Base-by-base conservation (phyloP, 2,797 vertebrate genomes). In the Coreius guichenoti region DNA sequence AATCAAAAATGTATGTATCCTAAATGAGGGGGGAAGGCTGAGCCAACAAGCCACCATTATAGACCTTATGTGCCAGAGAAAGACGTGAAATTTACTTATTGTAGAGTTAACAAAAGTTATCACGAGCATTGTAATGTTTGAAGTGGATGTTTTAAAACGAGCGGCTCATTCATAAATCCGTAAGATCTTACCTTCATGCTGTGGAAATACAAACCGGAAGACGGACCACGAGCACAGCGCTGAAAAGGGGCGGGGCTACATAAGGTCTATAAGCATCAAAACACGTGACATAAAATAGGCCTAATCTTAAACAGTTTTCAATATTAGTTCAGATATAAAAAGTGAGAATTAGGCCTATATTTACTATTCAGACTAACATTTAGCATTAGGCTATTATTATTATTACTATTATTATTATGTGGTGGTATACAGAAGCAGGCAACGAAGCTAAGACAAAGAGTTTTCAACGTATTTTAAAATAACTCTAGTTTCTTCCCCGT, bases 401-500 rank as follows among this genome's bases (percentile, higher is more conserved):
- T 17, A 51, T 51, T 19, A 9, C 4, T 56, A 29, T 63, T 29
- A 63, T 26, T 13, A 14, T 13, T 61, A 63, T 14, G 7, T 23
- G 31, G 5, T 77, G 12, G 33, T 7, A n/a, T 56, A n/a, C 19
- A 23, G 36, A 17, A 54, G 47, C n/a, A 29, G 14, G 16, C 69
- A 26, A 45, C 14, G 1, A 49, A 29, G n/a, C 70, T 49, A 26
- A 54, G 8, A 23, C 26, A 65, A 79, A 13, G 11, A 36, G 36
- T 47, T 56, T 54, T 81, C n/a, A 58, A 5, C 3, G 5, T 17
- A 6, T 43, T 78, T 78, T 8, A 61, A 36, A 74, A 47, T n/a
- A 43, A 17, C 65, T 70, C 54, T 67, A 73, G 11, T 51, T 81
- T 69, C 67, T 84, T 61, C 17, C 70, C 19, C 4, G 43, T 74